A percentile compares a stretch with the other conserved stretches of the same genome.
Conservation (phyloP, 2,797 vertebrate species). For the Aldrovandia affinis region DNA sequence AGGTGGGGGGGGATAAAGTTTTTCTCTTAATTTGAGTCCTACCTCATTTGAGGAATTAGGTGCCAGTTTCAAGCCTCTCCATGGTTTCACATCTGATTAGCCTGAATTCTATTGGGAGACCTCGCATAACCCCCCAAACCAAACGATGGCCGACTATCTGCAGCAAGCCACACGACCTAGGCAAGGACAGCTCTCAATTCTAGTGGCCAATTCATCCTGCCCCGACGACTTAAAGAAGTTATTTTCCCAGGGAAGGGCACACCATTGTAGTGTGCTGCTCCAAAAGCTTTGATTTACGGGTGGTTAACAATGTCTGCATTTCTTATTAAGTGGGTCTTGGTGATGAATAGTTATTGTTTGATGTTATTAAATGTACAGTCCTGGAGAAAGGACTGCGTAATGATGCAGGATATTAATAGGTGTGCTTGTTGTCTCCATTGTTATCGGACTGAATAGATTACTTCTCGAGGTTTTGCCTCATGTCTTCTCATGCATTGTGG, state of each 20-base stretch:
- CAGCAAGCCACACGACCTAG: no score
- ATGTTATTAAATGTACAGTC: conserved; percentile 11
- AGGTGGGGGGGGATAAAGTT: background rate
- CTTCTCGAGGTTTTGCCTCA: no score
- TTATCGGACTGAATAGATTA: background rate
- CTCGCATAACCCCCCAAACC: no score
- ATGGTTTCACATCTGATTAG: background rate
- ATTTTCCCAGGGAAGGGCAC: no score
- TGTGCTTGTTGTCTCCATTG: background rate
- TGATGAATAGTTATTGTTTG: conserved; percentile 25
- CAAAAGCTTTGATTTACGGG: conserved; percentile 18
- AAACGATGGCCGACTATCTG: no score
- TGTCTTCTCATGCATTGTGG: no score
- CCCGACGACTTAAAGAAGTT: no score
- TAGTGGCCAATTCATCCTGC: no score
- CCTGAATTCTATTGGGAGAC: background rate
- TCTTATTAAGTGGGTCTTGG: background rate
- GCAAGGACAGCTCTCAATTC: no score
- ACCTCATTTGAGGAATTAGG: conserved; percentile 1
- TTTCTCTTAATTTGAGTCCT: background rate
- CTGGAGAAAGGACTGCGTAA: conserved; percentile 4
- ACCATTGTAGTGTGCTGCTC: background rate
- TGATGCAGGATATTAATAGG: conserved; percentile 18
- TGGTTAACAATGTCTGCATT: conserved; percentile 25
- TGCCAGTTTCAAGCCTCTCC: conserved; percentile 8